Conservation (phyloP, 2,113 vertebrate species). For the Pholis gunnellus region DNA sequence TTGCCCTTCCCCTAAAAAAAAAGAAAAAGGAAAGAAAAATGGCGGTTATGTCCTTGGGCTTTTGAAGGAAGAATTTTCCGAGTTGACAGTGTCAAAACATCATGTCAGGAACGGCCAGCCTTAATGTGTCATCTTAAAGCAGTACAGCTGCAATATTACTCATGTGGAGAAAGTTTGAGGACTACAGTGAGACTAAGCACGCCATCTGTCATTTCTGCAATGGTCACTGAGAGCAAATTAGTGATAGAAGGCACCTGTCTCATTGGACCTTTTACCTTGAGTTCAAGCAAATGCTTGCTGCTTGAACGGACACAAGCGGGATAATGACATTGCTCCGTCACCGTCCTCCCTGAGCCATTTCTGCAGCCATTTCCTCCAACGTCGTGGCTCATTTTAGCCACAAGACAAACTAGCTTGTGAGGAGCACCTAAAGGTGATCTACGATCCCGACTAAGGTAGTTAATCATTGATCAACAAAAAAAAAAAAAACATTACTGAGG, state of each 20-base stretch:
- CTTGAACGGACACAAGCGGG: slow-evolving; percentile 56
- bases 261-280: slow-evolving; percentile 39
- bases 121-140: slow-evolving; percentile 76
- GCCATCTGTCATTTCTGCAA: slow-evolving; percentile 45
- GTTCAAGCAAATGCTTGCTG: slow-evolving; percentile 49
- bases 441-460: slow-evolving; percentile 71
- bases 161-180: slow-evolving; percentile 63
- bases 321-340: slow-evolving; percentile 66
- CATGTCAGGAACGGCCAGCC: slow-evolving; percentile 66
- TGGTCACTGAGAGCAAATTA: slow-evolving; percentile 58
- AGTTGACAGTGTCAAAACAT: slow-evolving; percentile 78
- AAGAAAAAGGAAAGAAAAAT: slow-evolving; percentile 56
- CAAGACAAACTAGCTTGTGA: slow-evolving; percentile 55
- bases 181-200: slow-evolving; percentile 33
- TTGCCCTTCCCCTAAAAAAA: slow-evolving; percentile 38
- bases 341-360: slow-evolving; percentile 64
- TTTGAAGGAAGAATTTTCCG: slow-evolving; percentile 66
- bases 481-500: slow-evolving; percentile 70
- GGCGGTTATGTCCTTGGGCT: slow-evolving; percentile 68
- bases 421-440: slow-evolving; percentile 71
- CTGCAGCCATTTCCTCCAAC: slow-evolving; percentile 58
- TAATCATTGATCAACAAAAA: slow-evolving; percentile 77
- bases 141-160: slow-evolving; percentile 56
- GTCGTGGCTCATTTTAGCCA: slow-evolving; percentile 63
- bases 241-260: slow-evolving; percentile 55